Base-by-base conservation (phyloP, 2,113 vertebrate genomes). In the Anoura caudifer region DNA sequence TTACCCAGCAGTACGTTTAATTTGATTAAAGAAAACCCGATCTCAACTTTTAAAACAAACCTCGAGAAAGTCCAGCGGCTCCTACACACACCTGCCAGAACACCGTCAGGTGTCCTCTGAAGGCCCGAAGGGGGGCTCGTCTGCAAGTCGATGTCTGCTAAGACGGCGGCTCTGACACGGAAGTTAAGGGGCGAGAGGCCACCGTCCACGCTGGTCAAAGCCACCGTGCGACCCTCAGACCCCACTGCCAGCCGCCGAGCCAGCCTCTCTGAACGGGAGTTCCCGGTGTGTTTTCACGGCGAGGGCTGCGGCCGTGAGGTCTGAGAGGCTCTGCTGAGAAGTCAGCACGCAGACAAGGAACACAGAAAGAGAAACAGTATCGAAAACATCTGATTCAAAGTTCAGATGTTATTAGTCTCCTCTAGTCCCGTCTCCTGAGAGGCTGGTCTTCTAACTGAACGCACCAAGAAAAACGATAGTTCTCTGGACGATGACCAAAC, bases 21-120 rank as follows among this genome's bases (percentile, higher is more conserved):
- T 70, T 89, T 75, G 47, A n/a, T 28, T 87, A 81, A 90, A 45
- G 20, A 95, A 95, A 89, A 72, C 61, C 70, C 76, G 69, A 91
- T 50, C 56, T 90, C 19, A 56, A 65, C 69, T 85, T 96, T 81
- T 38, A 83, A 90, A 92, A 72, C 2, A 20, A 52, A 33, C 26
- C 77, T 50, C 33, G 28, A 80, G 36, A 52, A 83, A 56, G 24
- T 82, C 26, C 73, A 85, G 54, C 7, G 36, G 86, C 38, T 50
- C 76, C 12, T 54, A 73, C 52, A 45, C 67, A 73, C 24, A 17
- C 63, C n/a, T 19, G 26, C 19, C 2, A 73, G 76, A 11, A 95
- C 75, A 52, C 12, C 17, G 17, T 54, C 52, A 54, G 17, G 6
- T 5, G 83, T 17, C 11, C 79, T 70, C 72, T 75, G 84, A 82